These are phyloP conservation scores for Belonocnema kinseyi DNA, from an alignment of 1,140 invertebrate species.

Conservation along the genomic window DNA sequence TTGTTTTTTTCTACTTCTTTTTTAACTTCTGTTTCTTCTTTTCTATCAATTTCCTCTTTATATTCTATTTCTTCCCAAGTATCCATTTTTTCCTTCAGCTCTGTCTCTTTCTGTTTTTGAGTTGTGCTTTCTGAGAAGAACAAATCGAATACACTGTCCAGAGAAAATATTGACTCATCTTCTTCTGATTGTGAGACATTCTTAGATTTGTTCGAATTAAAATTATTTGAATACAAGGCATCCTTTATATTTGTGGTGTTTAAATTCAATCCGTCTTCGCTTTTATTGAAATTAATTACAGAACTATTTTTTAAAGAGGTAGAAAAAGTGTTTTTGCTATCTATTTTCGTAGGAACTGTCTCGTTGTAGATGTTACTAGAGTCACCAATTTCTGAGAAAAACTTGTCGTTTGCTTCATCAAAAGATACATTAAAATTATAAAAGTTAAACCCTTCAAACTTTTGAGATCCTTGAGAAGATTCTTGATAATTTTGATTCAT, in stretches of 20 bases:
- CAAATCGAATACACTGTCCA: slow-evolving; percentile 78
- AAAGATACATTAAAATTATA: too few relatives aligned
- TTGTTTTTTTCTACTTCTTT: neutral
- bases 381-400: neutral
- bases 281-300: neutral
- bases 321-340: neutral
- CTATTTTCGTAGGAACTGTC: neutral
- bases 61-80: neutral
- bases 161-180: slow-evolving; percentile 75
- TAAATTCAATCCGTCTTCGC: neutral
- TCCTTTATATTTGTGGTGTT: neutral
- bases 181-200: slow-evolving; percentile 52
- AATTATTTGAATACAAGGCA: neutral
- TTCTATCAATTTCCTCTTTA: neutral
- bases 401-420: too few relatives aligned
- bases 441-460: too few relatives aligned
- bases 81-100: neutral
- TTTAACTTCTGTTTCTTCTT: neutral
- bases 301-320: neutral
- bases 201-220: neutral
- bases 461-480: too few relatives aligned
- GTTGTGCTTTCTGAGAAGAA: slow-evolving; percentile 61
- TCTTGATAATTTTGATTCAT: neutral
- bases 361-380: neutral
- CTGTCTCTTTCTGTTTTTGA: neutral